Evolutionary conservation across 2,888 invertebrate species (phyloP).

Genomic region (Drosophila falleni): DNA sequence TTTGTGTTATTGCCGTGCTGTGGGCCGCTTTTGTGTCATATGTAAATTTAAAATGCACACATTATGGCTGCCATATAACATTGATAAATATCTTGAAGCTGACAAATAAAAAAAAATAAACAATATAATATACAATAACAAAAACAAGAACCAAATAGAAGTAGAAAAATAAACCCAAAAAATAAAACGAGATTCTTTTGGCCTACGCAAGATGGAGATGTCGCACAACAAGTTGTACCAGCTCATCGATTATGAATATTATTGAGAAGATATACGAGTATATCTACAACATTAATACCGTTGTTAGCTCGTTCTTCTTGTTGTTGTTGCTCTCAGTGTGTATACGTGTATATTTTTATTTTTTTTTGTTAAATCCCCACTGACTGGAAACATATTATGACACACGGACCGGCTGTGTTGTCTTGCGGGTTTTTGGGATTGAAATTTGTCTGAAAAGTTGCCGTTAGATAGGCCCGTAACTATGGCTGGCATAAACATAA

Average conservation of each 20-base stretch:
- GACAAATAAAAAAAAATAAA: background rate
- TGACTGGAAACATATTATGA: conserved; percentile 39
- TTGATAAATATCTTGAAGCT: conserved; percentile 42
- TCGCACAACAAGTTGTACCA: conserved; percentile 71
- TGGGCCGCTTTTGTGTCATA: conserved; percentile 58
- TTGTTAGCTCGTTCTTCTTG: conserved; percentile 8
- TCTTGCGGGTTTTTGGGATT: conserved; percentile 31
- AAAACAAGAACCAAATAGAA: conserved; percentile 3
- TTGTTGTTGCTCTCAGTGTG: background rate
- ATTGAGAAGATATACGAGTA: conserved; percentile 60
- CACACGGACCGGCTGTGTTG: conserved; percentile 28
- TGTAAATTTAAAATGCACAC: conserved; percentile 65
- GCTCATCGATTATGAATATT: conserved; percentile 74
- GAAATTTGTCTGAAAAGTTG: conserved; percentile 30
- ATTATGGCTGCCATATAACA: conserved; percentile 32
- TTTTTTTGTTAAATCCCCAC: conserved; percentile 15
- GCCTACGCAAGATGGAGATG: conserved; percentile 49
- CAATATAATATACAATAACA: background rate
- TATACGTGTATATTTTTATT: conserved; percentile 10
- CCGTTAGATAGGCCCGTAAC: conserved; percentile 44
- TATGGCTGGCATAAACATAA: conserved; percentile 32
- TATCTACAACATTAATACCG: conserved; percentile 39
- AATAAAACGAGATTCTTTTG: conserved; percentile 63
- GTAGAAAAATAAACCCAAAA: background rate
- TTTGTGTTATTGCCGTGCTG: conserved; percentile 35